phyloP scores from a whole-genome alignment of 2,888 invertebrate species.

The Acrocera orbiculus region DNA sequence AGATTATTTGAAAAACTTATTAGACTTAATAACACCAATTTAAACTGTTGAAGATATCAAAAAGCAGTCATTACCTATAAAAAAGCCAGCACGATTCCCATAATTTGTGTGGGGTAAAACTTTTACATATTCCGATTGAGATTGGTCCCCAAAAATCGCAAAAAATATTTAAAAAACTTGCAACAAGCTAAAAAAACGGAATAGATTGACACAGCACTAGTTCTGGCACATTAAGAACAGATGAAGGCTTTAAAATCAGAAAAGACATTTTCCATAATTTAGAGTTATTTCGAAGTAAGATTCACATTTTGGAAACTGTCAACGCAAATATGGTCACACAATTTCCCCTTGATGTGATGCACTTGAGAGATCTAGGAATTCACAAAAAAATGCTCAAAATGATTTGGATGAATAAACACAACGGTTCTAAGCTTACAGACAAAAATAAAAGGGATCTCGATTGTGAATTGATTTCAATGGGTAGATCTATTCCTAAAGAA shows the following conservation, averaged over 20 bases:
- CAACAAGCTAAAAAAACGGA: no score
- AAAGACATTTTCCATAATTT: background rate
- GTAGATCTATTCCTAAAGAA: slow-evolving; percentile 3
- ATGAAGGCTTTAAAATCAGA: slow-evolving; percentile 2
- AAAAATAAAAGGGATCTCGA: background rate
- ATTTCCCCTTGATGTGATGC: slow-evolving; percentile 18
- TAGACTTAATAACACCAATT: slow-evolving; percentile 47
- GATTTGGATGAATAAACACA: slow-evolving; percentile 66
- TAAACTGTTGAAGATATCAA: slow-evolving; percentile 55
- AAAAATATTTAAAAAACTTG: no score
- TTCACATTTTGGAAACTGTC: slow-evolving; percentile 1
- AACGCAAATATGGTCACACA: slow-evolving; percentile 3
- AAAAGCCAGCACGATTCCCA: no score
- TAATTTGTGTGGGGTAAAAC: no score
- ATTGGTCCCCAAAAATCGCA: no score
- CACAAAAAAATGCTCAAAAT: slow-evolving; percentile 69
- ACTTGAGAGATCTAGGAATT: slow-evolving; percentile 53
- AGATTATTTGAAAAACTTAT: slow-evolving; percentile 40
- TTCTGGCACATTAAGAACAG: background rate
- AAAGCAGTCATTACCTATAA: slow-evolving; percentile 46
- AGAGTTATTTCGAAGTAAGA: background rate
- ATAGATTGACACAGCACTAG: background rate
- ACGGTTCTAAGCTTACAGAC: slow-evolving; percentile 33
- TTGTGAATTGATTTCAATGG: background rate
- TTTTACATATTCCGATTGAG: no score